These are phyloP conservation scores for Rhinogobius similis DNA, from an alignment of 2,113 vertebrate genomes.

Conservation along the genomic window DNA sequence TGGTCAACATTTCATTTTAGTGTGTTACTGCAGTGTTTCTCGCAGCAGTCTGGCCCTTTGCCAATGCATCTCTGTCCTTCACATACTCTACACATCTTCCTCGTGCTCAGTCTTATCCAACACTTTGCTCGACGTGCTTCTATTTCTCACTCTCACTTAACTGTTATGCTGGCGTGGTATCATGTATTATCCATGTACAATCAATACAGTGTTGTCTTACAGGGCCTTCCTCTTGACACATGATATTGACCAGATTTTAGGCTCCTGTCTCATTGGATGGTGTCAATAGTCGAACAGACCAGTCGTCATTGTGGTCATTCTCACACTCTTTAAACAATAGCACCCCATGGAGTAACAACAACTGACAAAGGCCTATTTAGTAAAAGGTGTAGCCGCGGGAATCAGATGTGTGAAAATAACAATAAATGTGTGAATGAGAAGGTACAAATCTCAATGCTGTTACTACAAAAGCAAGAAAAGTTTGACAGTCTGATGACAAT, in stretches of 20 bases:
- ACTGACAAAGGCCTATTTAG: slow-evolving; percentile 25
- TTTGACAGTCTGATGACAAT: slow-evolving; percentile 5
- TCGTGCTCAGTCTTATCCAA: slow-evolving; percentile 15
- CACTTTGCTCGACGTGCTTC: background rate
- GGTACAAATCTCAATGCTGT: background rate
- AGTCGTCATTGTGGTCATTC: slow-evolving; percentile 19
- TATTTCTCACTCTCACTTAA: slow-evolving; percentile 5
- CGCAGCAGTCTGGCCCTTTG: slow-evolving; percentile 15
- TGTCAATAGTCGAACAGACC: slow-evolving; percentile 16
- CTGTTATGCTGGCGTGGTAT: background rate
- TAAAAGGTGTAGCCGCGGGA: slow-evolving; percentile 28
- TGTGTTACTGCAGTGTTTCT: slow-evolving; percentile 11
- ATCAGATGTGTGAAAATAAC: slow-evolving; percentile 45
- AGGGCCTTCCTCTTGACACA: slow-evolving; percentile 19
- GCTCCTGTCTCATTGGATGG: slow-evolving; percentile 1
- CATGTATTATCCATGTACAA: slow-evolving; percentile 13
- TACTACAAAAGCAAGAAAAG: background rate
- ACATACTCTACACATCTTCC: background rate
- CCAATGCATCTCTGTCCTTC: slow-evolving; percentile 31
- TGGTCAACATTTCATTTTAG: too few species aligned
- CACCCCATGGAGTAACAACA: slow-evolving; percentile 7
- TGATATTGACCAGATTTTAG: slow-evolving; percentile 4
- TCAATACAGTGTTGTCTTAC: slow-evolving; percentile 13
- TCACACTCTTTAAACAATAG: slow-evolving; percentile 42
- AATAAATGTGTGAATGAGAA: slow-evolving; percentile 14